Conservation (phyloP, 2,888 invertebrate species). For the Noctua janthina region DNA sequence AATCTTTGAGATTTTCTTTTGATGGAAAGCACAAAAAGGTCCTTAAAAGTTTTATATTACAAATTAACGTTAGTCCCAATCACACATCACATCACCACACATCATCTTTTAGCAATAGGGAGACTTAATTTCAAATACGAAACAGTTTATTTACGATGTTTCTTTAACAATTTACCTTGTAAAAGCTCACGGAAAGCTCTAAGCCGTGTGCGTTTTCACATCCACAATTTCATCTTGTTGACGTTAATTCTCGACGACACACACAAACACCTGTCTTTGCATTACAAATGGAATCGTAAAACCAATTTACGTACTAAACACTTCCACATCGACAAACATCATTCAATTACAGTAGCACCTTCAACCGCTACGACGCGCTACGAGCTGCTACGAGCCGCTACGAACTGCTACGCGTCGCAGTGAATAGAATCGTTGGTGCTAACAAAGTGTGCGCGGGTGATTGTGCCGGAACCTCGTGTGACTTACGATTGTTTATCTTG, state of each 20-base stretch:
- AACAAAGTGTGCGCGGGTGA: slow-evolving; percentile 82
- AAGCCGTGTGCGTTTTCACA: not conserved
- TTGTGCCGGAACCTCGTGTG: slow-evolving; percentile 86
- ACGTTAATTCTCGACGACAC: not conserved
- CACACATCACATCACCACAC: not conserved
- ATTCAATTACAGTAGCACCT: slow-evolving; percentile 55
- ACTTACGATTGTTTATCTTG: slow-evolving; percentile 88
- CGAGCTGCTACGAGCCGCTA: slow-evolving; percentile 39
- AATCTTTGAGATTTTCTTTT: not conserved
- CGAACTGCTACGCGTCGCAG: slow-evolving; percentile 29
- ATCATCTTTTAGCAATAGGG: not conserved
- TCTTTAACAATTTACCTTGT: not conserved
- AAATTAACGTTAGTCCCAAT: not conserved
- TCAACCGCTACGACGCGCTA: slow-evolving; percentile 35
- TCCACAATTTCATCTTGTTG: not conserved
- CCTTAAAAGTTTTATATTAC: not conserved
- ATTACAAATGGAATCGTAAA: slow-evolving; percentile 35
- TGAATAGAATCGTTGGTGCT: slow-evolving; percentile 19
- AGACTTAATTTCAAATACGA: not conserved
- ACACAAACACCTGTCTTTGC: slow-evolving; percentile 21
- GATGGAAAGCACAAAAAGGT: not conserved
- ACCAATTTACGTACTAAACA: slow-evolving; percentile 42
- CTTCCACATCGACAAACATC: slow-evolving; percentile 45
- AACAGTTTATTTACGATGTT: not conserved
- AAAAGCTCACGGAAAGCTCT: not conserved